Evolutionary conservation across 2,888 invertebrate species (phyloP).

Genomic region (Mythimna pallens): DNA sequence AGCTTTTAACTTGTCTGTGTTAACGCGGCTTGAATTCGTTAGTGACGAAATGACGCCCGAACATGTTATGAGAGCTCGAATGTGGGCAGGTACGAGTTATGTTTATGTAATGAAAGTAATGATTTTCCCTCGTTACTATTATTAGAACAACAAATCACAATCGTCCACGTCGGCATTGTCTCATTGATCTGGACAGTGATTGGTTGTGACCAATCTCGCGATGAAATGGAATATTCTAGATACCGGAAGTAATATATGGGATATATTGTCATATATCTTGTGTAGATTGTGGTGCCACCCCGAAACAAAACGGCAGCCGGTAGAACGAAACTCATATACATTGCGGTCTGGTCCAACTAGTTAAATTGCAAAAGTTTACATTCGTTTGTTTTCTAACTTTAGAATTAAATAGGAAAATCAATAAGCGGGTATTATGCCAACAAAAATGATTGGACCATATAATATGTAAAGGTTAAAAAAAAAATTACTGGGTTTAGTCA

Average conservation of each 20-base stretch:
- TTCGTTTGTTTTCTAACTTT: not conserved
- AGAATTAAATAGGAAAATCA: too few species aligned
- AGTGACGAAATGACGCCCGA: not conserved
- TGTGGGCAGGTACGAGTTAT: not conserved
- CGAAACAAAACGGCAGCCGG: not conserved
- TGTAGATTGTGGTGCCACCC: conserved; percentile 25
- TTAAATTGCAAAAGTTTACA: not conserved
- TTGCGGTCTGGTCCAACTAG: not conserved
- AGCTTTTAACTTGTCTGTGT: not conserved
- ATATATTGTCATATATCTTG: not conserved
- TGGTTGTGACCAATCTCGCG: conserved; percentile 4
- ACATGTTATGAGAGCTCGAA: not conserved
- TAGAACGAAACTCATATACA: not conserved
- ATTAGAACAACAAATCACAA: conserved; percentile 15
- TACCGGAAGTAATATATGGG: not conserved
- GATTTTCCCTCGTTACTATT: conserved; percentile 13
- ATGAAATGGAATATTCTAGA: not conserved
- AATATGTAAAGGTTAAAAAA: too few species aligned
- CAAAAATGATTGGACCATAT: not conserved
- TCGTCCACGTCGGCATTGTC: not conserved
- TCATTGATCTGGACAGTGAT: conserved; percentile 10
- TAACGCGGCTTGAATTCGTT: not conserved
- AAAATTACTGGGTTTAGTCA: too few species aligned
- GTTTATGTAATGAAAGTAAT: conserved; percentile 20
- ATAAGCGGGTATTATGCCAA: not conserved